Evolutionary conservation across 1,140 invertebrate genomes (phyloP).

Genomic region (Oreohelix idahoensis): DNA sequence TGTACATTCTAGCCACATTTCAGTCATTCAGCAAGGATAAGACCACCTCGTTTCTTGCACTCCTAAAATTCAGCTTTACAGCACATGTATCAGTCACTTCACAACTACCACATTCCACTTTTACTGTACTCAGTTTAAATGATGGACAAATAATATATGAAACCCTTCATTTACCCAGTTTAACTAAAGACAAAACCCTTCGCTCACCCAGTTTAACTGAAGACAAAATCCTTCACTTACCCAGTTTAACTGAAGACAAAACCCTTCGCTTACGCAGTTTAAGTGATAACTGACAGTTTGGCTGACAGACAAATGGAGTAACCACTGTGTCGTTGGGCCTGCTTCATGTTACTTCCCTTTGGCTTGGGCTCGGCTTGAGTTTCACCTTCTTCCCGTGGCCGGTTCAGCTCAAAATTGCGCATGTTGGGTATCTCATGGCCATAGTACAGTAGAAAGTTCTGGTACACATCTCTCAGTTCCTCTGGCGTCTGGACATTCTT

Average conservation of each 20-base stretch:
- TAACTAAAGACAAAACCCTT: too few relatives aligned
- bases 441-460: conserved; percentile 95
- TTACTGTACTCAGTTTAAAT: too few relatives aligned
- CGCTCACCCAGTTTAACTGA: too few relatives aligned
- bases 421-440: conserved; percentile 87
- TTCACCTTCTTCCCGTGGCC: conserved; percentile 53
- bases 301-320: conserved; percentile 90
- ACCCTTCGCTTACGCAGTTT: too few relatives aligned
- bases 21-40: too few relatives aligned
- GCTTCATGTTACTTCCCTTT: conserved; percentile 82
- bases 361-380: conserved; percentile 55
- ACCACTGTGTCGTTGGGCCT: conserved; percentile 87
- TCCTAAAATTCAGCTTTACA: too few relatives aligned
- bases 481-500: conserved; percentile 87
- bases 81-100: too few relatives aligned
- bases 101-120: too few relatives aligned
- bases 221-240: background rate
- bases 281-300: conserved; percentile 75
- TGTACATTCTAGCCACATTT: too few relatives aligned
- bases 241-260: conserved; percentile 82
- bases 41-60: too few relatives aligned
- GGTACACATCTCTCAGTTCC: conserved; percentile 92
- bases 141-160: too few relatives aligned
- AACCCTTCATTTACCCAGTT: too few relatives aligned
- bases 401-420: conserved; percentile 81